Base-by-base conservation (phyloP, 2,797 vertebrate genomes). In the Argya squamiceps region DNA sequence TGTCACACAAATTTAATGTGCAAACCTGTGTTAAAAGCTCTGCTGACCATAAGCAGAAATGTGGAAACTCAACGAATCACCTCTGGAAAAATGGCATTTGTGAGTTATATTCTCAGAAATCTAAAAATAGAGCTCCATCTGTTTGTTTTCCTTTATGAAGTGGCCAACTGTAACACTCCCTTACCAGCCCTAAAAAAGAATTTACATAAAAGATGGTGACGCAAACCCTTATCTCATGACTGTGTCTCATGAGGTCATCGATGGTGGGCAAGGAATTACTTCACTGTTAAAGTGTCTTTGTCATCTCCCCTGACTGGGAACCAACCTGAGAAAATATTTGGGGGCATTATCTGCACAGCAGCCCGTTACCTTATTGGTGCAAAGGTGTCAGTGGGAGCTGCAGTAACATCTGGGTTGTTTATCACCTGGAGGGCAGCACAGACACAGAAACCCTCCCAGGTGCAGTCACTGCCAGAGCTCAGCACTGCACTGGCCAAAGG, bases 81-180 rank as follows among this genome's bases (percentile, higher is more conserved):
- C 74, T 50, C 89, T 94, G 90, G 83, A 82, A 94, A 95, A 93
- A 70, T 22, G 22, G 37, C 41, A 52, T 60, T 89, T 69, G 52
- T 53, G 22, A 30, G 11, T 71, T 78, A 53, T 49, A 37, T 55
- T 79, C 56, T 76, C 84, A 87, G 49, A 62, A 74, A 60, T 63
- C 59, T 94, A 89, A 96, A 89, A 95, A 85, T 47, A 92, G 92
- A 85, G 5, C 21, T 64, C 36, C 32, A n/a, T 76, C n/a, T 43
- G 34, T 83, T 63, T 92, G 76, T 41, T 86, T 88, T 85, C 30
- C 64, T 63, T 70, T 69, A 41, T 41, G 47, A 91, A 95, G 58
- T 77, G 58, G 36, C 34, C n/a, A 75, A 85, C 27, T 70, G 50
- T 52, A 88, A 65, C 91, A 76, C 71, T 95, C 83, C 96, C 75